Evolutionary conservation across 2,888 invertebrate species (phyloP).

Genomic region (Amphiduros pacificus): DNA sequence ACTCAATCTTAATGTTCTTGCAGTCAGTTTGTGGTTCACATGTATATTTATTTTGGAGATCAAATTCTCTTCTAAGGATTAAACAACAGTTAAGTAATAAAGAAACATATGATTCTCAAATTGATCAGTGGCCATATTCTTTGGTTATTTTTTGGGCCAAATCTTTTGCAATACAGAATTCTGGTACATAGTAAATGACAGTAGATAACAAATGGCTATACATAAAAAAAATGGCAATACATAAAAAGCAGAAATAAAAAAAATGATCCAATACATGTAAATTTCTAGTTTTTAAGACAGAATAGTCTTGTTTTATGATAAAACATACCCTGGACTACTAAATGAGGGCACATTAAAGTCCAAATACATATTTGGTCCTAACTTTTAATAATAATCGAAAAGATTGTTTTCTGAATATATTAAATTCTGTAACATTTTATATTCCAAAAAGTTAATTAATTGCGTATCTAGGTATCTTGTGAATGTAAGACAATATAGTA

Average conservation of each 20-base stretch:
- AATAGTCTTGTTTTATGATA: not conserved
- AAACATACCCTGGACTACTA: not conserved
- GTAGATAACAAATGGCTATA: not conserved
- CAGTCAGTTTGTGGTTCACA: too few relatives aligned
- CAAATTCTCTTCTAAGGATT: not conserved
- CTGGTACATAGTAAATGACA: too few relatives aligned
- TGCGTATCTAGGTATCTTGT: not conserved
- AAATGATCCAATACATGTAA: not conserved
- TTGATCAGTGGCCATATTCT: not conserved
- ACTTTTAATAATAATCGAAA: too few relatives aligned
- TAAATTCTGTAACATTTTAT: too few relatives aligned
- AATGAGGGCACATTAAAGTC: too few relatives aligned
- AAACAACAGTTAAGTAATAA: not conserved
- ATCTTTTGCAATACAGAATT: too few relatives aligned
- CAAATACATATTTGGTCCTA: too few relatives aligned
- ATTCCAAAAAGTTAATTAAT: too few relatives aligned
- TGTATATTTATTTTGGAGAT: too few relatives aligned
- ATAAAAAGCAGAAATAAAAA: not conserved
- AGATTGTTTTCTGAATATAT: too few relatives aligned
- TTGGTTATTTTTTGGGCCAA: too few relatives aligned
- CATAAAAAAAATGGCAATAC: not conserved
- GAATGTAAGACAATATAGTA: not conserved
- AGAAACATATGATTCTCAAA: not conserved
- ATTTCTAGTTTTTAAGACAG: not conserved
- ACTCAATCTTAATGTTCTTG: too few relatives aligned